Conservation (phyloP, 1,140 invertebrate genomes). For the Pygmarrhopalites habei region DNA sequence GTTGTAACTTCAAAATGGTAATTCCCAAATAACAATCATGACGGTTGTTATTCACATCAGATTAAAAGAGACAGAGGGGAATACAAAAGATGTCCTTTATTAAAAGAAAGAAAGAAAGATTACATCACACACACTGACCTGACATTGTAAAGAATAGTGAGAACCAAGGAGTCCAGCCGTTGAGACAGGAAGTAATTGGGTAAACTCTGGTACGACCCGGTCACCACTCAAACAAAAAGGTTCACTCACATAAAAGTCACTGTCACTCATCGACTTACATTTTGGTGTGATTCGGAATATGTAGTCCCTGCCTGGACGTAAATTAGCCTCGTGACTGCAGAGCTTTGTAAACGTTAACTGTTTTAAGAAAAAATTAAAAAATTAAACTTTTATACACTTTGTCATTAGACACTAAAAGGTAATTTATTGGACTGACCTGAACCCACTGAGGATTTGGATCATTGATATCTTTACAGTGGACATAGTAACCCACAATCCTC, state of each 20-base stretch:
- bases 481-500: constrained; percentile 10
- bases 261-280: constrained; percentile 9
- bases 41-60: neutral
- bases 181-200: constrained; percentile 16
- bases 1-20: neutral
- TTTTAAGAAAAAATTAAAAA: neutral
- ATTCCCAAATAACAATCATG: neutral
- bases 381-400: too few species aligned
- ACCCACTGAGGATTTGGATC: neutral
- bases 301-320: constrained; percentile 10
- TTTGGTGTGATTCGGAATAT: constrained; percentile 5
- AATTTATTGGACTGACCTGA: constrained; percentile 1
- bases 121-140: neutral
- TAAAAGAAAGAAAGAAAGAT: neutral
- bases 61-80: too few species aligned
- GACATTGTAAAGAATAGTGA: neutral
- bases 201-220: constrained; percentile 15
- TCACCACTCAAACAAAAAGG: constrained; percentile 10
- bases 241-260: constrained; percentile 12
- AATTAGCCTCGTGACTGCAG: constrained; percentile 14
- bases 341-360: constrained; percentile 1
- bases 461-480: constrained; percentile 4
- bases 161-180: constrained; percentile 2
- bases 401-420: too few species aligned
- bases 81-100: too few species aligned